Base-by-base conservation (phyloP, 1,140 invertebrate genomes). In the Helicoverpa armigera region DNA sequence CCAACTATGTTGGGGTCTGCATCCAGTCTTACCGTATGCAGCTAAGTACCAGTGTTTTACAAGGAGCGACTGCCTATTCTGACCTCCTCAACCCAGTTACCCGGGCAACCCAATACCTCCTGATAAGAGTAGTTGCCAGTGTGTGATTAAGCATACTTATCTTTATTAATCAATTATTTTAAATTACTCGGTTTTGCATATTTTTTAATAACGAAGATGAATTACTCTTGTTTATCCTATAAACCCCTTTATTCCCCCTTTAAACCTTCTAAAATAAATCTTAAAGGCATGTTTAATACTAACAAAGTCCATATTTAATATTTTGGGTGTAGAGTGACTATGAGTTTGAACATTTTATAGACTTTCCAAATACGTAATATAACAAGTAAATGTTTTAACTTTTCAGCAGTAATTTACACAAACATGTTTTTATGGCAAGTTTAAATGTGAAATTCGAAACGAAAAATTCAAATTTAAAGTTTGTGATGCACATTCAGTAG, bases 241-340 rank as follows among this genome's bases (percentile, higher is more conserved):
- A 48, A 13, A 70, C 14, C 53, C 18, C 14, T 75, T 75, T 7
- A 61, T 61, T 60, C 3, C 56, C 35, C 3, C 16, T n/a, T 48
- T 48, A 29, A 50, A 61, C 23, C 50, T 54, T 29, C 50, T 75
- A 51, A 75, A 61, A 63, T 75, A 75, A 75, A 75, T 75, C 31
- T 61, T 61, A 7, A 51, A 61, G 58, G 73, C 35, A 61, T 75
- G 73, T 61, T 61, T 61, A 75, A 51, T 51, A 61, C 18, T 58
- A 31, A 48, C 35, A 63, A 61, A 75, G 16, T 61, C 58, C 53
- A 61, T 61, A 51, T 50, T 75, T 60, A 18, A 75, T 75, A 61
- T 75, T 75, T 75, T 50, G n/a, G 35, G 11, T 2, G 73, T 61
- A 31, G 0, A 11, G 35, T 60, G 58, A 23, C 56, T 18, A 75